Conservation (phyloP, 1,140 invertebrate species). For the Calosoma granatense region DNA sequence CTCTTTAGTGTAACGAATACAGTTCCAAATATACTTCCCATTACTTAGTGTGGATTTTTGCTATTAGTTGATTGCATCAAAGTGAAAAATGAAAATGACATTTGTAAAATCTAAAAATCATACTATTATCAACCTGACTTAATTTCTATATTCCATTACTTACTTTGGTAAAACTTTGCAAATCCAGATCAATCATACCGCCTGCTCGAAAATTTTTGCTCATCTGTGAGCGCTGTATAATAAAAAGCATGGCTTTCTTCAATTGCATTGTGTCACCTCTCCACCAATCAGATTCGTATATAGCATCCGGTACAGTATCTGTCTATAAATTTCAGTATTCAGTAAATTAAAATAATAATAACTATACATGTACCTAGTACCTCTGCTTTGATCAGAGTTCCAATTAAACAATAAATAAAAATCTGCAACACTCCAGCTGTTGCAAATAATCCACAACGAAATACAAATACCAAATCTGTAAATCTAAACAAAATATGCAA, state of each 20-base stretch:
- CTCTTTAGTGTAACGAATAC: too few relatives aligned
- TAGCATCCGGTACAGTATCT: neutral
- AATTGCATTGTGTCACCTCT: neutral
- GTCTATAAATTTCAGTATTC: neutral
- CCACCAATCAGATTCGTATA: neutral
- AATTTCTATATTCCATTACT: neutral
- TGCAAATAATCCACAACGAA: neutral
- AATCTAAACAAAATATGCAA: neutral
- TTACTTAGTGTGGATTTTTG: too few relatives aligned
- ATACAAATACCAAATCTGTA: neutral
- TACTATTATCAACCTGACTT: neutral
- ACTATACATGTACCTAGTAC: neutral
- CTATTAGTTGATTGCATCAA: neutral
- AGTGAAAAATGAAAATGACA: slow-evolving; percentile 3
- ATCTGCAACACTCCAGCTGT: neutral
- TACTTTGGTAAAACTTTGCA: neutral
- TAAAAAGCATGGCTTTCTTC: neutral
- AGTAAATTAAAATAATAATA: neutral
- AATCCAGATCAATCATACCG: neutral
- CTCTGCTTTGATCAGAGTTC: neutral
- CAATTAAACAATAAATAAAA: neutral
- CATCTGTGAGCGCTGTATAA: neutral
- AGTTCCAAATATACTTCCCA: too few relatives aligned
- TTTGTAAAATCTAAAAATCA: slow-evolving; percentile 1
- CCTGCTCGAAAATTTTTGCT: neutral